Evolutionary conservation across 2,113 vertebrate species (phyloP), one percentile per base, ranked within the genome.

Genomic region (Tapirus terrestris): DNA sequence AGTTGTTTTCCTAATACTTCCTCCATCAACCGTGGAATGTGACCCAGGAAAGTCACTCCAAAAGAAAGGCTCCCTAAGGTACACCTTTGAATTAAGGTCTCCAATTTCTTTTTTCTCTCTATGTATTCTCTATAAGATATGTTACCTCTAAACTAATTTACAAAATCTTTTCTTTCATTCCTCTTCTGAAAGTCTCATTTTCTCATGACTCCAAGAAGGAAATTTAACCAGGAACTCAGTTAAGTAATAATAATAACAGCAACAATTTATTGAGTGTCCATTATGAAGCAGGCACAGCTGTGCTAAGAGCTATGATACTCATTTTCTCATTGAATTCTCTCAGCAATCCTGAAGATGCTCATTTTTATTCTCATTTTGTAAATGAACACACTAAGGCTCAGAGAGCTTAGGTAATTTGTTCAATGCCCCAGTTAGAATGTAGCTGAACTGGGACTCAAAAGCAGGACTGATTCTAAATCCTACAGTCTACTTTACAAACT

Each of bases 321-420:
- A 75, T 84, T 94, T 96, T 60, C 70, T 84, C 89, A 89, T 23
- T 85, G 18, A 48, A 43, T 89, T 65, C 17, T 90, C 63, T 89
- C 45, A 65, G 36, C 65, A 80, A 1, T 73, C 27, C 58, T 85
- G 51, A 89, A 17, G 58, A 89, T 61, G n/a, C 33, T 87, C 82
- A 82, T 73, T 65, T 68, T 96, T 76, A 87, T 86, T 43, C 53
- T 68, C 16, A 61, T 81, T 84, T 58, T 16, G 23, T 85, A 89
- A 89, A 81, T 75, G 75, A 96, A 23, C 8, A 82, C 91, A 67
- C 25, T 95, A 89, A 95, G 43, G 25, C 6, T 79, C 43, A 76
- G 65, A 65, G 23, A 58, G 1, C 31, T 61, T 95, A 58, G 73
- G 12, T 81, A 85, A 85, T 80, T 68, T 80, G 12, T 60, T 84